These are phyloP conservation scores for Phytoseiulus persimilis DNA, from an alignment of 2,888 invertebrate species.

Conservation along the genomic window DNA sequence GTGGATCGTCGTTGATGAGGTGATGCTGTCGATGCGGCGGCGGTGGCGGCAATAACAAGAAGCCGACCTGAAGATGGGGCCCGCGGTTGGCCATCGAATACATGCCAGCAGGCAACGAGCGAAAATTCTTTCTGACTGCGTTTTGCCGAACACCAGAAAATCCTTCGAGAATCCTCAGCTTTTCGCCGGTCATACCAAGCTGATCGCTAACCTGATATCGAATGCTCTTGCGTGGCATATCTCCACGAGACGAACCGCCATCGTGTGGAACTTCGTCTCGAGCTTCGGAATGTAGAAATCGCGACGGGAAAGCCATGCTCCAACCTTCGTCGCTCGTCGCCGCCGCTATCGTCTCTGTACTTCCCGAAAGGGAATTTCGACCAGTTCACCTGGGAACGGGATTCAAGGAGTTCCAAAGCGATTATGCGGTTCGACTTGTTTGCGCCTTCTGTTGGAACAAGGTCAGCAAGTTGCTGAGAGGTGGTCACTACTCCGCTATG, in stretches of 20 bases:
- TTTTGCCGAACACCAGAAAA: background rate
- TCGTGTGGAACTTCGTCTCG: too few relatives aligned
- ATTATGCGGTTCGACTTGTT: background rate
- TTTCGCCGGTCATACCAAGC: background rate
- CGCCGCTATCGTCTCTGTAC: too few relatives aligned
- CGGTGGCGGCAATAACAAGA: background rate
- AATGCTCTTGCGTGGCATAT: too few relatives aligned
- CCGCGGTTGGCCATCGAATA: background rate
- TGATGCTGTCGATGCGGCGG: background rate
- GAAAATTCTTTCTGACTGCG: background rate
- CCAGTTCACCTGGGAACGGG: background rate
- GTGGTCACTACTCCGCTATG: background rate
- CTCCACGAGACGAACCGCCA: too few relatives aligned
- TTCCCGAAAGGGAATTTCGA: background rate
- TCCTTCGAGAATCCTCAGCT: background rate
- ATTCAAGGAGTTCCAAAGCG: background rate
- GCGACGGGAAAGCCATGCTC: too few relatives aligned
- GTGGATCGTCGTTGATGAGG: slow-evolving; percentile 5
- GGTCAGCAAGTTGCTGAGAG: background rate
- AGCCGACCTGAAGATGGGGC: background rate
- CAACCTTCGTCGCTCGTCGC: too few relatives aligned
- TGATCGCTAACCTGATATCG: background rate
- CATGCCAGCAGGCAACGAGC: background rate
- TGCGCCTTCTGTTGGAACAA: background rate
- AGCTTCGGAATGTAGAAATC: too few relatives aligned